Conservation (phyloP, 2,797 vertebrate species). For the Geotrypetes seraphini region DNA sequence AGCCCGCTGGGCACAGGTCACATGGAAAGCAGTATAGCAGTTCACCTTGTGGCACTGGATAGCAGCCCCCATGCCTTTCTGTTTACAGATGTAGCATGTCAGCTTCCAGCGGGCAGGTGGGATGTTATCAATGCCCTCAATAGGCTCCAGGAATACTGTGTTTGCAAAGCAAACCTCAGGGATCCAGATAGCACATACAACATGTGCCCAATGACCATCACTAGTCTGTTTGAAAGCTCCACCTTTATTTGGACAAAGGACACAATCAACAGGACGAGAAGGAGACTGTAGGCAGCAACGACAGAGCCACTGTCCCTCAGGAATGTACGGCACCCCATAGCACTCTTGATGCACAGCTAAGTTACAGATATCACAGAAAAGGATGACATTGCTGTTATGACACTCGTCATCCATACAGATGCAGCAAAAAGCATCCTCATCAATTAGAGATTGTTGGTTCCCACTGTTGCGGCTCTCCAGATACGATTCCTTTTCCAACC, state of each 20-base stretch:
- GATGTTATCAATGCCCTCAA: slow-evolving; percentile 92
- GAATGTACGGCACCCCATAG: slow-evolving; percentile 96
- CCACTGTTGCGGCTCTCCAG: slow-evolving; percentile 80
- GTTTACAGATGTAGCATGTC: slow-evolving; percentile 91
- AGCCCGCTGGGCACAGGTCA: slow-evolving; percentile 88
- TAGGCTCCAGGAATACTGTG: slow-evolving; percentile 93
- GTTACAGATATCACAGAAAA: slow-evolving; percentile 97
- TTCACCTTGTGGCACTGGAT: slow-evolving; percentile 98
- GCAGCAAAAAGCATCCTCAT: slow-evolving; percentile 92
- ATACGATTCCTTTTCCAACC: slow-evolving; percentile 87
- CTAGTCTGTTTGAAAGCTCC: slow-evolving; percentile 98
- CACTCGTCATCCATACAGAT: slow-evolving; percentile 96
- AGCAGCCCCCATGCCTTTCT: slow-evolving; percentile 86
- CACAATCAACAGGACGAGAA: slow-evolving; percentile 86
- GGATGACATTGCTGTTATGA: slow-evolving; percentile 94
- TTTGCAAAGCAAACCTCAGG: slow-evolving; percentile 97
- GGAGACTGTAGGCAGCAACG: slow-evolving; percentile 94
- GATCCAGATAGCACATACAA: slow-evolving; percentile 97
- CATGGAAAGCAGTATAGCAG: slow-evolving; percentile 95
- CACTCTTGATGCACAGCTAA: slow-evolving; percentile 97
- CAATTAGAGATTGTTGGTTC: slow-evolving; percentile 74
- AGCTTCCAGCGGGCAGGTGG: slow-evolving; percentile 93
- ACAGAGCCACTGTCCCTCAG: slow-evolving; percentile 96
- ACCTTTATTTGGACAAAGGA: slow-evolving; percentile 91
- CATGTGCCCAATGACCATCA: slow-evolving; percentile 94